Percentiles rank a stretch among this genome's conserved stretches.
Evolutionary conservation across 2,888 invertebrate genomes (phyloP).

Genomic region (Disparrhopalites patrizii): DNA sequence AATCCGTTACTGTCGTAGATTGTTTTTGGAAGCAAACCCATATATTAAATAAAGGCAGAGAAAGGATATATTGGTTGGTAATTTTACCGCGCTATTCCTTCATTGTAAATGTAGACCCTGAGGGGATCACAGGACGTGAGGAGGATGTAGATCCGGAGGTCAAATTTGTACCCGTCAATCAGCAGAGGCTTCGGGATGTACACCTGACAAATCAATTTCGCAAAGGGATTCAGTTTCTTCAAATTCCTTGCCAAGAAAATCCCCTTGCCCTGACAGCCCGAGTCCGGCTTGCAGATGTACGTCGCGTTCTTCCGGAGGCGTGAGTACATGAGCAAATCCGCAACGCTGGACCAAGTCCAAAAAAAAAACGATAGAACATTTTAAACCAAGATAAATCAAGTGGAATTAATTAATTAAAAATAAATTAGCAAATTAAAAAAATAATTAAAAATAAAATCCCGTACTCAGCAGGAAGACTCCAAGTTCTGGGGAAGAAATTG

Average conservation of each 20-base stretch:
- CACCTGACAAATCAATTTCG: slow-evolving; percentile 81
- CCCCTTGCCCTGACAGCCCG: slow-evolving; percentile 84
- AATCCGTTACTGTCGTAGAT: not conserved
- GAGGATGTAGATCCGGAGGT: slow-evolving; percentile 79
- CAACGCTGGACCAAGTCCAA: no score
- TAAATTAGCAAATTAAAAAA: not conserved
- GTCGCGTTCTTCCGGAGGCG: slow-evolving; percentile 67
- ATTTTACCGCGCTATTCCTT: slow-evolving; percentile 74
- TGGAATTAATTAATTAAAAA: no score
- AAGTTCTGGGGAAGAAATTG: slow-evolving; percentile 87
- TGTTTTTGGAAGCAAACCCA: no score
- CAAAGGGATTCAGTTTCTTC: slow-evolving; percentile 70
- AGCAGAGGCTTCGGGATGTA: slow-evolving; percentile 74
- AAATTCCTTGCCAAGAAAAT: slow-evolving; percentile 79
- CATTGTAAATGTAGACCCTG: slow-evolving; percentile 83
- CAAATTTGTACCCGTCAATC: slow-evolving; percentile 90
- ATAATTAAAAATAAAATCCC: slow-evolving; percentile 49
- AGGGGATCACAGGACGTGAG: slow-evolving; percentile 88
- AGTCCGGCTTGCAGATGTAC: slow-evolving; percentile 86
- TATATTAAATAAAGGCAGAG: no score
- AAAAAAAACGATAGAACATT: no score
- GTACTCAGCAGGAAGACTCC: slow-evolving; percentile 89
- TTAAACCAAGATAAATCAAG: no score
- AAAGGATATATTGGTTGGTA: not conserved
- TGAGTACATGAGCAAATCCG: slow-evolving; percentile 67